Base-by-base conservation (phyloP, 2,888 invertebrate genomes). In the Scaeva pyrastri region DNA sequence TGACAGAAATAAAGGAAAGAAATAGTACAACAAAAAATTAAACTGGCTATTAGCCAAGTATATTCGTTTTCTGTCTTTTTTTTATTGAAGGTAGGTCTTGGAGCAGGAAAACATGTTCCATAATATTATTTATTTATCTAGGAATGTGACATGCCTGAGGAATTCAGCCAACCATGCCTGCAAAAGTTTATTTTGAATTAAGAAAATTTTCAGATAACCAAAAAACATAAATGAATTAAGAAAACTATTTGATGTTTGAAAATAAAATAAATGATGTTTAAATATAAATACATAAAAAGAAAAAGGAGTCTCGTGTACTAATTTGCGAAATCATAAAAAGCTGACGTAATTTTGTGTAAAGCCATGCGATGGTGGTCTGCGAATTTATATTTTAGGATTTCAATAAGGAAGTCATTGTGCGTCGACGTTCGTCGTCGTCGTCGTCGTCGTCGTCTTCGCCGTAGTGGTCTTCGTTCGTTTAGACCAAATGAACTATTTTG, bases 141-240 rank as follows among this genome's bases (percentile, higher is more conserved):
- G 60, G 52, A 48, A 79, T 74, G 80, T 71, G 71, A 75, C 84
- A 74, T 66, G 72, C 58, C 66, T 66, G 77, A 78, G 71, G 73
- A 70, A 78, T 79, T 74, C 55, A 43, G 36, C 52, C 11, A 50
- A 50, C 70, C 79, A 64, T 62, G 6, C 26, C 39, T n/a, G 14
- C 31, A 48, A 36, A 23, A 70, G 55, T 68, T 39, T 60, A 10
- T 21, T 52, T 52, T 39, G 52, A 21, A 31, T 52, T 16, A 19
- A 48, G 11, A 52, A 3, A 66, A 45, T 16, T 50, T 6, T 6
- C n/a, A 31, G 16, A 12, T 11, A 26, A 16, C 16, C 31, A 64
- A 45, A 31, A n/a, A n/a, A n/a, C n/a, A n/a, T n/a, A 56, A 23
- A 43, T 26, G 11, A 26, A 36, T 7, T 16, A n/a, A n/a, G n/a